Evolutionary conservation across 2,797 vertebrate species (phyloP), one percentile per base, ranked within the genome.

Genomic region (Luscinia luscinia): DNA sequence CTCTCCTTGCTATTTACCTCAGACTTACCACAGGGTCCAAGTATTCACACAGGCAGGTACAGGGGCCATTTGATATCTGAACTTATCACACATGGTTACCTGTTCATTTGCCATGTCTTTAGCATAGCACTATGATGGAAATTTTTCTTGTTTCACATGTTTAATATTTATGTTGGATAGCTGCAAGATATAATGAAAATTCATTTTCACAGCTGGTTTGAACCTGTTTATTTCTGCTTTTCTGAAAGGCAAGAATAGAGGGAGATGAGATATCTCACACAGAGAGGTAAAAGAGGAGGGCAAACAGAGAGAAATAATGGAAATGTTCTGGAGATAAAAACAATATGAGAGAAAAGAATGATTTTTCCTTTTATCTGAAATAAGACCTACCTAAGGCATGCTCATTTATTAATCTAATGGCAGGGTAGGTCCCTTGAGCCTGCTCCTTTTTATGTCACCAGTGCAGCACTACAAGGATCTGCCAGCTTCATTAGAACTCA

Each of bases 151-250:
- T 87, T 95, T 90, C 84, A 49, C 6, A 2, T 22, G 24, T 89
- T 95, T 89, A 87, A 94, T 95, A 92, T 96, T 96, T 96, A 87
- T 90, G 84, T 79, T 63, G 57, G 61, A 49, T 87, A 87, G 83
- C 78, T 95, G 75, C 67, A 86, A 88, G 94, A 64, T 66, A 81
- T 27, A 88, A 96, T 88, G 85, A 90, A 96, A 96, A 96, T 93
- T 90, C 70, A 74, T 95, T 93, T 92, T 90, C 86, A 70, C 83
- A 76, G 80, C 72, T 90, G 79, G 66, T 90, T 93, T 66, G 15
- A 95, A 84, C 49, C 41, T 90, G 72, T 74, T 84, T 94, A 66
- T 90, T 93, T 93, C 78, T 96, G 57, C 45, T 90, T 12, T 87
- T 94, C 67, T 70, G 63, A 76, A 94, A 93, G 36, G 38, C 70